Conservation (phyloP, 2,888 invertebrate genomes). For the Drosophila melanocephala region DNA sequence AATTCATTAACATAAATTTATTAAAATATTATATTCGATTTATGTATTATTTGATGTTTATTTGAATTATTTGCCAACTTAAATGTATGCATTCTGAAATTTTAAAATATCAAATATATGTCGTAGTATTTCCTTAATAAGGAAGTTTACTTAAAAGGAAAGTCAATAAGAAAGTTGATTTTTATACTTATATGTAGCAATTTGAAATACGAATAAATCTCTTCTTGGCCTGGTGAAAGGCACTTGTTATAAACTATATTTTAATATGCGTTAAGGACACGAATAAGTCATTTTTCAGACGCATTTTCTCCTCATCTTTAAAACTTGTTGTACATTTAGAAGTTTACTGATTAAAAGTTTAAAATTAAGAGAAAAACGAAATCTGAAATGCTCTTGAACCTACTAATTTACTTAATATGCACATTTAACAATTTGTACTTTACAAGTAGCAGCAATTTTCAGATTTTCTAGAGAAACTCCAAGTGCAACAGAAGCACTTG, state of each 20-base stretch:
- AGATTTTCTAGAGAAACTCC: neutral
- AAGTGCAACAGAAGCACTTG: neutral
- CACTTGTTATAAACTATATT: neutral
- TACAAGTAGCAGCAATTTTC: neutral
- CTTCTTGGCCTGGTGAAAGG: neutral
- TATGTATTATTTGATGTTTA: neutral
- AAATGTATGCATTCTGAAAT: neutral
- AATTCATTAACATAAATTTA: neutral
- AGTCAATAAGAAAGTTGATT: neutral
- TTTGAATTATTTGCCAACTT: neutral
- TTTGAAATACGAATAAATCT: neutral
- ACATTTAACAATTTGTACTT: neutral
- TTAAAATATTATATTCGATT: neutral
- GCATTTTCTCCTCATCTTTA: neutral
- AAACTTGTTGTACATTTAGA: neutral
- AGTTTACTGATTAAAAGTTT: rapidly evolving
- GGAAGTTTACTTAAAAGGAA: neutral
- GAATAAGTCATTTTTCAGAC: neutral
- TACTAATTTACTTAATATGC: neutral
- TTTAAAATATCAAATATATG: neutral
- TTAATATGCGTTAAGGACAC: neutral
- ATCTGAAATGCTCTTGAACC: neutral
- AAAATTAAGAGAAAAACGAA: neutral
- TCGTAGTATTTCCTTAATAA: neutral
- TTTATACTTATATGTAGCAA: neutral